Base-by-base conservation (phyloP, 1,140 invertebrate species). In the Euglossa dilemma region DNA sequence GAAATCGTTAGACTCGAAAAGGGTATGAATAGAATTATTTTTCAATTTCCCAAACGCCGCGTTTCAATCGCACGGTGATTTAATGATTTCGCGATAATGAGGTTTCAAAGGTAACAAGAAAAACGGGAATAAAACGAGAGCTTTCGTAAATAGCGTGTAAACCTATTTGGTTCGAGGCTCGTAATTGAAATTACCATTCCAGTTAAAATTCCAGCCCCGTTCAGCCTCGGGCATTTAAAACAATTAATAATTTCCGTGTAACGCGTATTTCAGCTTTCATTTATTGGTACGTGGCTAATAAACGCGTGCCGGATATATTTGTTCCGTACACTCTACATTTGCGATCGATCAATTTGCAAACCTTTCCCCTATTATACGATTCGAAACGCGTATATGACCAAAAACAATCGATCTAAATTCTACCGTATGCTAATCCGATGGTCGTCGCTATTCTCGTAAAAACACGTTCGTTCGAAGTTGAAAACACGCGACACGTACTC, bases 171-270 rank as follows among this genome's bases (percentile, higher is more conserved):
- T 23, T 36, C 16, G 12, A 36, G 23, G 50, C 6, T 45, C 12
- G 20, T 72, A 72, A 72, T 54, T 72, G 0, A 56, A 72, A 72
- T 72, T 54, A 54, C 50, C 0, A 54, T 72, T 23, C 50, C 50
- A 56, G 14, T 72, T 54, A 54, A 43, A 72, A 72, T 36, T 36
- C 18, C 6, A 6, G 28, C 9, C 16, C 0, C 18, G 47, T 28
- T 71, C 8, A 28, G 52, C 25, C 16, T 18, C 16, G 8, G 25
- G 6, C 20, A 7, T 72, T 43, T 23, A 43, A 72, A 72, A 43
- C 50, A 45, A 56, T 54, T 72, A 72, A 72, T 54, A 16, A 72
- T 72, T 36, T 36, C 28, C 14, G 25, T 20, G 23, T 11, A 36
- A 23, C 45, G 11, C 6, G 20, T 6, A 56, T 56, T 54, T 50